Base-by-base conservation (phyloP, 2,113 vertebrate species). In the Silurus meridionalis region DNA sequence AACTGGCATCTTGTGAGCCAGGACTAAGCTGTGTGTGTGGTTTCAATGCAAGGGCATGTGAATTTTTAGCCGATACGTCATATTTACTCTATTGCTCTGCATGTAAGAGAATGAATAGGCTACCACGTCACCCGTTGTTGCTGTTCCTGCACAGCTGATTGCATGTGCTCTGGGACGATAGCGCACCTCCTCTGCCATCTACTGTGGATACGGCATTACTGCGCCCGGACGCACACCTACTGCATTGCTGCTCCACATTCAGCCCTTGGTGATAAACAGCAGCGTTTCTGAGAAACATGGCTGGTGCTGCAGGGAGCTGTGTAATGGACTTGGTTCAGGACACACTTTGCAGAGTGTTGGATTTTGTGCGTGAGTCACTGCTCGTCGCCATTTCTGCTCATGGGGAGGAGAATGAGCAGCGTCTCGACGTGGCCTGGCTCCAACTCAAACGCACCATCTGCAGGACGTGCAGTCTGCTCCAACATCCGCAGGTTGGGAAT, bases 381-480 rank as follows among this genome's bases (percentile, higher is more conserved):
- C 25, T 48, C 14, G 67, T 87, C 23, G 85, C 57, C 19, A 61
- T 69, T 21, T 67, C 86, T 5, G 25, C 82, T 2, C 13, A 58
- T 14, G 67, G 25, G 2, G 83, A 83, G 61, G 83, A 87, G 55
- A 66, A 84, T 19, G 90, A 89, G 85, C 80, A 82, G 57, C 60
- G 80, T 57, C 67, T 88, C 71, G 88, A 89, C 19, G 78, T 90
- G 82, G 87, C 88, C 74, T 90, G 86, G 75, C 88, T 89, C 50
- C 89, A 64, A 28, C 86, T 91, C 78, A 89, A 84, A 83, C 82
- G 64, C 75, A 83, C 85, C 6, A 84, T 92, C 58, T 84, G 87
- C 53, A 82, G 82, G 83, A 88, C 79, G 15, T 85, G 85, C 82
- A 50, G 52, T 61, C 87, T 89, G n/a, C 86, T 90, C 53, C 84